Evolutionary conservation across 2,888 invertebrate genomes (phyloP).

Genomic region (Dasypogon diadema): DNA sequence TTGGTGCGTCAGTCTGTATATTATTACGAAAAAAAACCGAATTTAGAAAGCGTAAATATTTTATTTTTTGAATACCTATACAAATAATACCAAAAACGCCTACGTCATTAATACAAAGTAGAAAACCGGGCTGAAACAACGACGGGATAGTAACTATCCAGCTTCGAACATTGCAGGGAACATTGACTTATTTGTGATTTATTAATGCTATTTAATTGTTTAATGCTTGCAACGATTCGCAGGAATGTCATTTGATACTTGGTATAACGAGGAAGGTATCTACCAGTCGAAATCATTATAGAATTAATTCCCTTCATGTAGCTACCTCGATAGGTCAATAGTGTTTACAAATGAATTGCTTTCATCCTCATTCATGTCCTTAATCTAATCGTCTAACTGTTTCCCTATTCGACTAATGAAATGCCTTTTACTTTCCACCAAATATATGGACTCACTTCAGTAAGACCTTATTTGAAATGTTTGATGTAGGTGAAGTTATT

Average conservation of each 20-base stretch:
- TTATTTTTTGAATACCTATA: background rate
- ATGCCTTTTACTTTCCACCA: background rate
- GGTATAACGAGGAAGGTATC: constrained; percentile 61
- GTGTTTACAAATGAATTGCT: constrained; percentile 12
- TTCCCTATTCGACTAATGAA: no score
- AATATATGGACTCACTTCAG: background rate
- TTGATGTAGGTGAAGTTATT: no score
- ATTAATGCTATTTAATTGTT: constrained; percentile 8
- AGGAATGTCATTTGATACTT: constrained; percentile 63
- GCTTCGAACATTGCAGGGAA: constrained; percentile 9
- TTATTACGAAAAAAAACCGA: constrained; percentile 32
- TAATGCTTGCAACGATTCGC: constrained; percentile 36
- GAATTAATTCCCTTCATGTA: constrained; percentile 49
- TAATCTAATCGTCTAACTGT: no score
- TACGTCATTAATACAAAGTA: background rate
- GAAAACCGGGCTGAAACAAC: constrained; percentile 16
- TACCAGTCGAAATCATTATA: constrained; percentile 52
- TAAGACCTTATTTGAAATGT: no score
- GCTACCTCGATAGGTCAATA: background rate
- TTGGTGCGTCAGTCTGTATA: constrained; percentile 49
- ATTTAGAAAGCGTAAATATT: constrained; percentile 12
- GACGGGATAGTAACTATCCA: background rate
- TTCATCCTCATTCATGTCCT: background rate
- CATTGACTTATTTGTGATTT: constrained; percentile 21
- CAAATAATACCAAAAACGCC: constrained; percentile 6